Percentiles rank a stretch among this genome's conserved stretches.
Evolutionary conservation across 2,113 vertebrate genomes (phyloP).

Genomic region (Daboia siamensis): DNA sequence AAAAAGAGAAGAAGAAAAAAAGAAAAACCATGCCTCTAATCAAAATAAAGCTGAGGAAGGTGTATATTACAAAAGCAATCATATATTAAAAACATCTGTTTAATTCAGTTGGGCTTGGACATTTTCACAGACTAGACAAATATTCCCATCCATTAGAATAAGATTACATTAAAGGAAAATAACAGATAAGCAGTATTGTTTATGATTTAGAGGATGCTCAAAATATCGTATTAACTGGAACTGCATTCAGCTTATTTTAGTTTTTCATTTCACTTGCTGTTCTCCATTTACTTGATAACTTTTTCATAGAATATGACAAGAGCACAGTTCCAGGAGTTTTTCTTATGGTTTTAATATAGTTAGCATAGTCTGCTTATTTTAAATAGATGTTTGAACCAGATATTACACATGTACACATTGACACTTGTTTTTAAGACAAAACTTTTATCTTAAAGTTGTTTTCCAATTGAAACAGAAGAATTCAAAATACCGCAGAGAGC

Average conservation of each 20-base stretch:
- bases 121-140: neutral
- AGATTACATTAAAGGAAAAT: neutral
- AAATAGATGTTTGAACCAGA: neutral
- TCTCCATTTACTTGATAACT: neutral
- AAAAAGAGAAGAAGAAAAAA: neutral
- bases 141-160: neutral
- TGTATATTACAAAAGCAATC: neutral
- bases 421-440: neutral
- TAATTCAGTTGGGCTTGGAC: neutral
- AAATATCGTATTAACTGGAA: neutral
- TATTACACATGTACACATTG: neutral
- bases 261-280: neutral
- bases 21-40: neutral
- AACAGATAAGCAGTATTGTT: constrained; percentile 2
- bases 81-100: neutral
- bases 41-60: neutral
- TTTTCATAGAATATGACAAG: neutral
- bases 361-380: neutral
- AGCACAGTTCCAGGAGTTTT: neutral
- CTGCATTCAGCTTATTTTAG: neutral
- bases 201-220: neutral
- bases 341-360: neutral
- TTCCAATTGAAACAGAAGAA: neutral
- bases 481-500: neutral
- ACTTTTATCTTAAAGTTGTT: neutral